Evolutionary conservation across 2,888 invertebrate genomes (phyloP).

Genomic region (Coelopa pilipes): DNA sequence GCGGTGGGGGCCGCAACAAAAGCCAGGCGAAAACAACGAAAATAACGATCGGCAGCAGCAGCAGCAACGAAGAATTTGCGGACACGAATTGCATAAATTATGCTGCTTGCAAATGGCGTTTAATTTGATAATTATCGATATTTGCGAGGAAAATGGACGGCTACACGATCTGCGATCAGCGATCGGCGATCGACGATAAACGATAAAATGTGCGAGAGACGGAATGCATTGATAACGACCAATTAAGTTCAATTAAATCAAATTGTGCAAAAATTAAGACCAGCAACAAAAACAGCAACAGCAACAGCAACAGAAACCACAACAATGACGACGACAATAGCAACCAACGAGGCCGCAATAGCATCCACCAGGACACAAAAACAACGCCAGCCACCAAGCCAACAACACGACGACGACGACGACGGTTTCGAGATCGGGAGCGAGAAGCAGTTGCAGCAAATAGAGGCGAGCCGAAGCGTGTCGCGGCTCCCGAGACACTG

Average conservation of each 20-base stretch:
- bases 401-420: too few species aligned
- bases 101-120: constrained; percentile 18
- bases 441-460: too few species aligned
- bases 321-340: constrained; percentile 2
- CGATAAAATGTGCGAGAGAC: constrained; percentile 1
- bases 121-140: constrained; percentile 36
- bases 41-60: background rate
- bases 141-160: background rate
- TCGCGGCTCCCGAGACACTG: too few species aligned
- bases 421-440: too few species aligned
- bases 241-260: constrained; percentile 36
- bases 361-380: too few species aligned
- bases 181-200: background rate
- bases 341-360: too few species aligned
- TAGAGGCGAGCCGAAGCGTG: too few species aligned
- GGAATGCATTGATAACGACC: constrained; percentile 25
- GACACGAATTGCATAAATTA: constrained; percentile 20
- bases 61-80: background rate
- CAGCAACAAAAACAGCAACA: background rate
- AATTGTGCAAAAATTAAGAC: constrained; percentile 26
- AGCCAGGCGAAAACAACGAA: background rate
- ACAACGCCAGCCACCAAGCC: too few species aligned
- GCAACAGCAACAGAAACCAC: constrained; percentile 18
- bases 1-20: too few species aligned
- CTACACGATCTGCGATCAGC: background rate